These are phyloP conservation scores for Pollachius pollachius DNA, from an alignment of 2,113 vertebrate genomes.

Conservation along the genomic window DNA sequence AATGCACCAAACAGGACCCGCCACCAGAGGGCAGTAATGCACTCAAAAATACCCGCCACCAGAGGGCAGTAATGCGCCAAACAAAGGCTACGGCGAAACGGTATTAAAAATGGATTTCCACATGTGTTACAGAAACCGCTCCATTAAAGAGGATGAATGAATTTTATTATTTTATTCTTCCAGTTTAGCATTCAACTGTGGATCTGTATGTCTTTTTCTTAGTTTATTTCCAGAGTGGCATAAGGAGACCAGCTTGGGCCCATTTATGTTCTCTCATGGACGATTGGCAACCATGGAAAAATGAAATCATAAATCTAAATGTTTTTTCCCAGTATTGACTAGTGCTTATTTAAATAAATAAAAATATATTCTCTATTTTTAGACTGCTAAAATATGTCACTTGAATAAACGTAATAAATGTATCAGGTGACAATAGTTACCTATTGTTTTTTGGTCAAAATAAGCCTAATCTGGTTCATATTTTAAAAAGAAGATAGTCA, in stretches of 20 bases:
- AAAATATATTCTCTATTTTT: too few relatives aligned
- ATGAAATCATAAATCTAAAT: too few relatives aligned
- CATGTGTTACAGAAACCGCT: background rate
- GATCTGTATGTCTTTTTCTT: too few relatives aligned
- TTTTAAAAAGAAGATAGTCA: too few relatives aligned
- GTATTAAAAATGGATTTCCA: background rate
- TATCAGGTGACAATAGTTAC: too few relatives aligned
- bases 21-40: constrained; percentile 37
- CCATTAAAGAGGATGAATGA: background rate
- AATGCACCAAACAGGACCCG: background rate
- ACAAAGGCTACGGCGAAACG: background rate
- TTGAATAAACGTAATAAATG: too few relatives aligned
- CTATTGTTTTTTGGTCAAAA: too few relatives aligned
- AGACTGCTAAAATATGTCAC: too few relatives aligned
- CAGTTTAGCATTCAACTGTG: background rate
- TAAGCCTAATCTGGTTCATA: too few relatives aligned
- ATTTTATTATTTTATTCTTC: background rate
- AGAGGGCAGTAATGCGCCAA: constrained; percentile 28
- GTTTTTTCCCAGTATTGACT: too few relatives aligned
- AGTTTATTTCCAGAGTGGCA: constrained; percentile 25
- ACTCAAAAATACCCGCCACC: constrained; percentile 19
- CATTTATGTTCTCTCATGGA: constrained; percentile 16
- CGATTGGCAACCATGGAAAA: too few relatives aligned
- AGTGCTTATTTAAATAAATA: too few relatives aligned
- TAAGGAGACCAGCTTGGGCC: constrained; percentile 17